Conservation (phyloP, 1,140 invertebrate species). For the Metaphire vulgaris region DNA sequence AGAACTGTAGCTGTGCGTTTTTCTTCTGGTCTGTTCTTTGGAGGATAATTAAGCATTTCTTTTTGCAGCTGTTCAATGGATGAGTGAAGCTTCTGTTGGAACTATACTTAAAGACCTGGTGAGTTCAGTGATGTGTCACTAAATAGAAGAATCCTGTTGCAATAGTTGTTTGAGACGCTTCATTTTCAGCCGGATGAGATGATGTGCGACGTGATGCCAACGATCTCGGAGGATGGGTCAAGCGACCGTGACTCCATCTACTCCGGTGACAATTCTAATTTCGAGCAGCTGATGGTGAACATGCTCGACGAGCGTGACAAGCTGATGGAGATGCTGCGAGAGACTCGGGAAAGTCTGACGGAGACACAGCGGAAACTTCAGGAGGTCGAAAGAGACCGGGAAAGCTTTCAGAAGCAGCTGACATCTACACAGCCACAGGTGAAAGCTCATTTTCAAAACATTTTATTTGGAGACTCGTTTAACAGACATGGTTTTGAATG, state of each 20-base stretch:
- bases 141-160: too few species aligned
- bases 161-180: too few species aligned
- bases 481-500: too few species aligned
- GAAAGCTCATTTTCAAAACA: too few species aligned
- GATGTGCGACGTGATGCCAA: slow-evolving; percentile 99
- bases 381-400: slow-evolving; percentile 88
- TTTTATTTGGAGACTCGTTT: too few species aligned
- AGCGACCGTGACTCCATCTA: slow-evolving; percentile 51
- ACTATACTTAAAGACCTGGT: too few species aligned
- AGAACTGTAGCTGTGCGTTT: too few species aligned
- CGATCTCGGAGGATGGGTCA: slow-evolving; percentile 88
- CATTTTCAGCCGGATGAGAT: slow-evolving; percentile 46
- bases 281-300: slow-evolving; percentile 98
- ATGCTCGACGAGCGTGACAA: slow-evolving; percentile 99
- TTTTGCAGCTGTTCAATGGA: too few species aligned
- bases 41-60: too few species aligned
- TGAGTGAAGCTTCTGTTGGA: too few species aligned
- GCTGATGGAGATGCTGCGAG: slow-evolving; percentile 82
- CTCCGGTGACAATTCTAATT: slow-evolving; percentile 86
- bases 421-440: slow-evolving; percentile 94
- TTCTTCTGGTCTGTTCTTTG: too few species aligned
- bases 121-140: too few species aligned
- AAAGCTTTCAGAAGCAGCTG: slow-evolving; percentile 85
- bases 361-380: slow-evolving; percentile 76
- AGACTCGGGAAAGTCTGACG: slow-evolving; percentile 82